phyloP scores from a whole-genome alignment of 92 coral and sea anemone species.

The Epizoanthus scotinus region DNA sequence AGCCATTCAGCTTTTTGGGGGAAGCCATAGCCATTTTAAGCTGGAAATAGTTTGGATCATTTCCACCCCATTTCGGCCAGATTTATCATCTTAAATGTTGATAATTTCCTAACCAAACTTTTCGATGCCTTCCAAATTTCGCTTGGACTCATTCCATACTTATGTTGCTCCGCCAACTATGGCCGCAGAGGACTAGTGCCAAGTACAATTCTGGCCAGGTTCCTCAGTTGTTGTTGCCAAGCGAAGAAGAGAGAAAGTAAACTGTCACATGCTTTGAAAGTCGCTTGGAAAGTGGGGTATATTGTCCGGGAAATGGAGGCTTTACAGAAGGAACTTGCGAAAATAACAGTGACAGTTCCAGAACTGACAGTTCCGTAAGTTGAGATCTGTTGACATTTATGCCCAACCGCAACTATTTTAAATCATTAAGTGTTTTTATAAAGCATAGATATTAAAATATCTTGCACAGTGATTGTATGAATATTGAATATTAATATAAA shows the following conservation, averaged over 20 bases:
- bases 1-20: not conserved
- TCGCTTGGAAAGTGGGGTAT: not conserved
- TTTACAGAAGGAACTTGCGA: slow-evolving; percentile 83
- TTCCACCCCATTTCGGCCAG: slow-evolving; percentile 3
- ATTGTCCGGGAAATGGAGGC: slow-evolving; percentile 56
- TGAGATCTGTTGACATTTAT: not conserved
- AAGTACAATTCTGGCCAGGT: slow-evolving; percentile 10
- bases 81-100: not conserved
- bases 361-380: slow-evolving; percentile 76
- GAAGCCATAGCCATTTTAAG: not conserved
- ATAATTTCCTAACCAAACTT: not conserved
- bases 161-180: not conserved
- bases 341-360: slow-evolving; percentile 82
- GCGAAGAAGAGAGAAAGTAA: slow-evolving; percentile 35
- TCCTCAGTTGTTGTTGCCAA: slow-evolving; percentile 70
- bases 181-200: slow-evolving; percentile 15
- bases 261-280: slow-evolving; percentile 10
- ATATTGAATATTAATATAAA: too few species aligned
- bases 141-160: not conserved
- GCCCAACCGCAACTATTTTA: too few species aligned
- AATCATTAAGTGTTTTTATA: too few species aligned
- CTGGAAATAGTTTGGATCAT: not conserved
- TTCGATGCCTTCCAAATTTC: not conserved
- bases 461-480: too few species aligned
- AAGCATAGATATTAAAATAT: too few species aligned